Evolutionary conservation across 2,888 invertebrate genomes (phyloP), one percentile per base, ranked within the genome.

Genomic region (Oconnorella tubifera): DNA sequence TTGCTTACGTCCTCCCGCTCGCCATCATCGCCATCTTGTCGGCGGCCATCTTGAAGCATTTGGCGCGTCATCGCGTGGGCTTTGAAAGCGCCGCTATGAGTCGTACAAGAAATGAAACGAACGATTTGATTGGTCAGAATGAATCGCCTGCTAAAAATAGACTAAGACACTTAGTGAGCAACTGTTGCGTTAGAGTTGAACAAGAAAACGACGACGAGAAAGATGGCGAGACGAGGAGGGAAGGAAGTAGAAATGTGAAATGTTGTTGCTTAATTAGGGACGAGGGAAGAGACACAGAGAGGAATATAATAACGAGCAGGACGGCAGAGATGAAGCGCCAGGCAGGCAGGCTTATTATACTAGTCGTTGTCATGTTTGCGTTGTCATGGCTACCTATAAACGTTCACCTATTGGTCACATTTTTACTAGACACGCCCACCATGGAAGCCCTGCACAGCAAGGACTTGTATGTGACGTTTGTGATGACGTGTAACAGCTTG

Each of bases 371-470:
- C 33, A 64, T 73, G 27, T 73, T 73, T 60, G 73, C 71, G 48
- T 33, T 71, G n/a, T 60, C 68, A 55, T 73, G 73, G 73, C 66
- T 73, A 23, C 73, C 73, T 3, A 68, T 73, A 19, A 72, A 73
- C 64, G 67, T 73, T 28, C 71, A 73, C 51, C 68, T 73, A 2
- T 65, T 72, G 33, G 58, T 70, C 32, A 67, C 68, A 48, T 71
- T 67, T 65, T 70, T 65, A 32, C 69, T 68, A 50, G 58, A 28
- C 6, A 31, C 66, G 23, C 68, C 68, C 10, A 49, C 56, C n/a
- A 40, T 55, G 19, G 4, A 51, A 6, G 25, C 53, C 6, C 53
- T 51, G 23, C 10, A 51, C 53, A 23, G 25, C 14, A 14, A 28
- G 28, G 55, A 58, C 4, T 29, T 56, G 27, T 73, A 73, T 66